These are phyloP conservation scores for Catonia carolina DNA, from an alignment of 2,888 invertebrate species.

Conservation along the genomic window DNA sequence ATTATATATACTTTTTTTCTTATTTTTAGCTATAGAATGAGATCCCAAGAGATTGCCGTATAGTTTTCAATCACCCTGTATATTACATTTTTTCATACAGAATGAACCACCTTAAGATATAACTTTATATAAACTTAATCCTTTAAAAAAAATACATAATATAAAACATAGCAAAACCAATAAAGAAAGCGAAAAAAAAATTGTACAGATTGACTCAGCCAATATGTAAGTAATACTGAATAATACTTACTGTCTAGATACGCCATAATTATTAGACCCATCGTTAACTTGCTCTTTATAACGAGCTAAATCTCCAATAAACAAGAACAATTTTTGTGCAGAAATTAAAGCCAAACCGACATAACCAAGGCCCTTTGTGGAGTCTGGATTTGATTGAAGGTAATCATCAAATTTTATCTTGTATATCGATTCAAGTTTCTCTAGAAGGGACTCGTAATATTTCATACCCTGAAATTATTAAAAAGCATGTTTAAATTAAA, in stretches of 20 bases:
- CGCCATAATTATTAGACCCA: conserved; percentile 65
- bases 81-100: too few species aligned
- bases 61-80: too few species aligned
- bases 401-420: conserved; percentile 57
- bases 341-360: conserved; percentile 72
- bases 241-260: conserved; percentile 59
- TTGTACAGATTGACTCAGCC: too few species aligned
- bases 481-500: not conserved
- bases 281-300: conserved; percentile 82
- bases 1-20: too few species aligned
- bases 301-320: conserved; percentile 85
- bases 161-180: too few species aligned
- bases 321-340: conserved; percentile 80
- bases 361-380: conserved; percentile 48
- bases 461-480: conserved; percentile 51
- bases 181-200: too few species aligned
- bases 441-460: conserved; percentile 70
- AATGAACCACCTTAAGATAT: too few species aligned
- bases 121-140: too few species aligned
- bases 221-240: too few species aligned
- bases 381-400: conserved; percentile 44
- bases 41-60: too few species aligned
- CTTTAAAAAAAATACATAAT: too few species aligned
- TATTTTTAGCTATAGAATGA: too few species aligned
- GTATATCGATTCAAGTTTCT: conserved; percentile 65